These are phyloP conservation scores for Petrocephalus sullivani DNA, from an alignment of 2,797 vertebrate species.

Conservation along the genomic window DNA sequence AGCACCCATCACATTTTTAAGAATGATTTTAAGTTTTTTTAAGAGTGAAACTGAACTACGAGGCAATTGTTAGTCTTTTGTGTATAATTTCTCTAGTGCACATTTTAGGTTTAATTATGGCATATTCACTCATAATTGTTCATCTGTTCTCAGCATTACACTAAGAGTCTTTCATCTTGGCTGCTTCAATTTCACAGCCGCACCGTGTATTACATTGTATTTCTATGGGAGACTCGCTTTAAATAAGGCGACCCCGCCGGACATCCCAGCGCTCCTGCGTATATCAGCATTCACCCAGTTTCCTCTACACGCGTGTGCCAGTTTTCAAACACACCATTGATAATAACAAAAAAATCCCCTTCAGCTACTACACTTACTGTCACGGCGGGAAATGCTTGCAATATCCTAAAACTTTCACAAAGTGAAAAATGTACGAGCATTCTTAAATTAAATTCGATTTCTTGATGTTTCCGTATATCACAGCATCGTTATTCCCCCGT, in stretches of 20 bases:
- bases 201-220: background rate
- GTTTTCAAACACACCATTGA: background rate
- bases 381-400: background rate
- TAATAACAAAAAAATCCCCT: background rate
- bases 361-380: background rate
- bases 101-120: background rate
- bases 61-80: background rate
- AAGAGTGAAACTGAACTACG: background rate
- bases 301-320: background rate
- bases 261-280: background rate
- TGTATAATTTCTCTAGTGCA: background rate
- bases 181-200: background rate
- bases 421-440: background rate
- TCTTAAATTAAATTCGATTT: background rate
- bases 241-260: background rate
- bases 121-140: conserved; percentile 9
- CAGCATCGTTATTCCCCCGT: background rate
- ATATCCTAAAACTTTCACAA: background rate
- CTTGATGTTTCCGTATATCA: background rate
- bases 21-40: background rate
- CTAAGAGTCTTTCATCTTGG: background rate
- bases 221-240: background rate
- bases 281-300: background rate
- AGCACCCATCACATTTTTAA: background rate
- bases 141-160: background rate